These are phyloP conservation scores for Apeltes quadracus DNA, from an alignment of 2,113 vertebrate genomes.

Conservation along the genomic window DNA sequence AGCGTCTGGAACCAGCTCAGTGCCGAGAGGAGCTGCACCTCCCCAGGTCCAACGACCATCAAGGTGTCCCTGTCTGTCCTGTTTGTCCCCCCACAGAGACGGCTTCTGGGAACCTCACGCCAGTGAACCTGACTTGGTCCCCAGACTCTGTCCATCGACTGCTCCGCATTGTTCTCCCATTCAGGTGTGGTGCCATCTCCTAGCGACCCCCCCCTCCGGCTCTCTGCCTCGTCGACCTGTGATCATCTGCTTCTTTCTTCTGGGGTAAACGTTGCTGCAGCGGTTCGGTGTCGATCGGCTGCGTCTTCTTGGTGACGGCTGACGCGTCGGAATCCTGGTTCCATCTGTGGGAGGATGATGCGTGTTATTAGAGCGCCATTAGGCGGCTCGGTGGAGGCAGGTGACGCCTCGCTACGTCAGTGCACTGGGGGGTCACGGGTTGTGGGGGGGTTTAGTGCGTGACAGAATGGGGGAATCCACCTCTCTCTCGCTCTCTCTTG, in stretches of 20 bases:
- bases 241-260: constrained; percentile 10
- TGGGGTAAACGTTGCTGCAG: background rate
- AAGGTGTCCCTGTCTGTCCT: background rate
- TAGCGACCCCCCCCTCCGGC: background rate
- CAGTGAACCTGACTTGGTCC: too few species aligned
- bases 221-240: constrained; percentile 30
- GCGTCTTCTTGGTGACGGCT: constrained; percentile 45
- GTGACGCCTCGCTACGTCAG: constrained; percentile 71
- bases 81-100: background rate
- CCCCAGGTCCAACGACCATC: too few species aligned
- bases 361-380: constrained; percentile 68
- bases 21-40: too few species aligned
- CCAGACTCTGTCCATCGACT: constrained; percentile 1
- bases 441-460: constrained; percentile 67
- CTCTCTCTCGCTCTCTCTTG: background rate
- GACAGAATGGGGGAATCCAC: constrained; percentile 70
- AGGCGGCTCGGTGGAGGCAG: constrained; percentile 60
- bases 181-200: constrained; percentile 10
- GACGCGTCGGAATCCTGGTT: constrained; percentile 39
- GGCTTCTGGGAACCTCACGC: background rate
- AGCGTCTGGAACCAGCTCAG: too few species aligned
- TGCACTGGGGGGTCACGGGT: constrained; percentile 33
- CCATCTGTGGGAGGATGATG: constrained; percentile 43
- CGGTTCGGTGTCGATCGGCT: constrained; percentile 14
- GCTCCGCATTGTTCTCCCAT: constrained; percentile 1